A percentile compares a stretch with the other conserved stretches of the same genome.
Conservation (phyloP, 2,888 invertebrate genomes). For the Volucella inflata region DNA sequence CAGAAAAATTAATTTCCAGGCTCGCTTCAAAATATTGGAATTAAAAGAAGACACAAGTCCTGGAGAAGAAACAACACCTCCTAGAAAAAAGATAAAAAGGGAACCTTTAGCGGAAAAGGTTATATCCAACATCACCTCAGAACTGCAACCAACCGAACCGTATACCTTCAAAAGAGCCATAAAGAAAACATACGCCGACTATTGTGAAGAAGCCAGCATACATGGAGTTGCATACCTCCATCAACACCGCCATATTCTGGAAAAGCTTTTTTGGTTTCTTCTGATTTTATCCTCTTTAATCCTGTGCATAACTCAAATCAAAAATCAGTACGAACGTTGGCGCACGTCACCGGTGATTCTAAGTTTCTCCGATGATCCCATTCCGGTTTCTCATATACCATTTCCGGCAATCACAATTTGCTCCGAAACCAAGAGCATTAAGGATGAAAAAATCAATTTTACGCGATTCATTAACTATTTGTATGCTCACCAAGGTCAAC, state of each 20-base stretch:
- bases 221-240: conserved; percentile 87
- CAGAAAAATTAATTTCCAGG: too few species aligned
- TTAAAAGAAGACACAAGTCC: too few species aligned
- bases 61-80: too few species aligned
- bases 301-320: conserved; percentile 85
- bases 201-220: conserved; percentile 86
- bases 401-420: conserved; percentile 82
- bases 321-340: conserved; percentile 88
- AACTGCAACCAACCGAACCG: not conserved
- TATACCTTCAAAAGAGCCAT: not conserved
- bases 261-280: conserved; percentile 85
- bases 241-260: conserved; percentile 85
- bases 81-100: too few species aligned
- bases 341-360: conserved; percentile 88
- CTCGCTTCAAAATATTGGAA: too few species aligned
- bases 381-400: conserved; percentile 83
- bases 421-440: conserved; percentile 80
- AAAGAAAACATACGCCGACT: conserved; percentile 84
- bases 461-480: not conserved
- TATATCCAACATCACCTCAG: too few species aligned
- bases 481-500: conserved; percentile 56
- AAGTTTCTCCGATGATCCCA: conserved; percentile 89
- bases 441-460: not conserved
- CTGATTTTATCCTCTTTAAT: not conserved
- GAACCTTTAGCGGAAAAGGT: too few species aligned